Evolutionary conservation across 1,140 invertebrate species (phyloP), one percentile per base, ranked within the genome.

Genomic region (Glomeris maerens): DNA sequence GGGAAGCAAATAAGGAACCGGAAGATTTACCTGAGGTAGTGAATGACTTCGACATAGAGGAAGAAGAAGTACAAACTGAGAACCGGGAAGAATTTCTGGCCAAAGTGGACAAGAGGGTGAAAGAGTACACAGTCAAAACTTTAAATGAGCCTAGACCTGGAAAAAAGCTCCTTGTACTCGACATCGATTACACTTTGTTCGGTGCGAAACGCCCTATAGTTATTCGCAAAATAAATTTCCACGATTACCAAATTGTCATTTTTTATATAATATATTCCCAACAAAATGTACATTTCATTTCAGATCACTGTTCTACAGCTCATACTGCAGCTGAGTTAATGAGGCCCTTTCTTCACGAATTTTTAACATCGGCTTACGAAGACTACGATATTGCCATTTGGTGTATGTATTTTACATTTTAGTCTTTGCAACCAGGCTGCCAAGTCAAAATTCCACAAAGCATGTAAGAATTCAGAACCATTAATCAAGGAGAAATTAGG

Each of bases 151-250:
- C 86, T 5, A 69, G 91, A 36, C 73, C 76, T 5, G 80, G 78
- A 27, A 96, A 91, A 65, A 93, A 94, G 60, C 69, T 96, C 7
- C 69, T 98, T 2, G 92, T 98, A 0, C 68, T 98, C 26, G 93
- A 98, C 63, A 94, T 98, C 62, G 93, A 98, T 67, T 96, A 98
- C 60, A 98, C 92, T 5, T 66, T 97, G 10, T 95, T 94, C 67
- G 69, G 68, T 70, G 42, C 13, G 23, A 13, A 20, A 27, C 13
- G 42, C 22, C 20, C 13, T 27, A 44, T 13, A 17, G 13, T 27
- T 21, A 44, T 17, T 44, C 13, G 13, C 23, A n/a, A 10, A 44
- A 14, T n/a, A 27, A 10, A 44, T n/a, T n/a, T n/a, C n/a, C n/a
- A n/a, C n/a, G n/a, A n/a, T n/a, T n/a, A n/a, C n/a, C n/a, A n/a